phyloP scores from a whole-genome alignment of 2,113 vertebrate genomes.

The Equus quagga region DNA sequence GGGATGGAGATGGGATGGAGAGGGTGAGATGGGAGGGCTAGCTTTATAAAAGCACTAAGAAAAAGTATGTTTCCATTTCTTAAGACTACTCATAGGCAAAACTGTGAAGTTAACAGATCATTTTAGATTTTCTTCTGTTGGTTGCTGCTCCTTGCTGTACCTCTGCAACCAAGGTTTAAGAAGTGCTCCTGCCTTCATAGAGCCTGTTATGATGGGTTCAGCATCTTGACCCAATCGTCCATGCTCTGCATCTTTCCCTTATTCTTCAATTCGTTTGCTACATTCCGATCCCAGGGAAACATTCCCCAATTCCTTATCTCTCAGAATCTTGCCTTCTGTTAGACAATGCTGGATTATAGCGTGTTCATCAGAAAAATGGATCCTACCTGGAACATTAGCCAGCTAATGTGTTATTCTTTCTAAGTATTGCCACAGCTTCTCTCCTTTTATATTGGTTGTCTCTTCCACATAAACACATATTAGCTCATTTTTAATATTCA shows the following conservation, averaged over 20 bases:
- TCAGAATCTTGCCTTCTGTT: not conserved
- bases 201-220: not conserved
- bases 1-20: too few species aligned
- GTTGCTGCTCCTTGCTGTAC: not conserved
- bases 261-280: not conserved
- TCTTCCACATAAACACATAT: not conserved
- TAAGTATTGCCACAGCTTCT: not conserved
- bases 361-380: not conserved
- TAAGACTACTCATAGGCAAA: not conserved
- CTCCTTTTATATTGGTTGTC: not conserved
- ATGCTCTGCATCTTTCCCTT: not conserved
- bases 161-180: not conserved
- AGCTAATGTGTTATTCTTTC: not conserved
- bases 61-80: not conserved
- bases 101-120: not conserved
- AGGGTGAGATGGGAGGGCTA: not conserved
- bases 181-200: not conserved
- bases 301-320: not conserved
- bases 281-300: not conserved
- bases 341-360: not conserved
- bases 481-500: not conserved
- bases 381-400: not conserved
- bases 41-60: not conserved
- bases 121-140: not conserved
- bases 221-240: not conserved